Conservation (phyloP, 2,888 invertebrate genomes). For the Charanyca ferruginea region DNA sequence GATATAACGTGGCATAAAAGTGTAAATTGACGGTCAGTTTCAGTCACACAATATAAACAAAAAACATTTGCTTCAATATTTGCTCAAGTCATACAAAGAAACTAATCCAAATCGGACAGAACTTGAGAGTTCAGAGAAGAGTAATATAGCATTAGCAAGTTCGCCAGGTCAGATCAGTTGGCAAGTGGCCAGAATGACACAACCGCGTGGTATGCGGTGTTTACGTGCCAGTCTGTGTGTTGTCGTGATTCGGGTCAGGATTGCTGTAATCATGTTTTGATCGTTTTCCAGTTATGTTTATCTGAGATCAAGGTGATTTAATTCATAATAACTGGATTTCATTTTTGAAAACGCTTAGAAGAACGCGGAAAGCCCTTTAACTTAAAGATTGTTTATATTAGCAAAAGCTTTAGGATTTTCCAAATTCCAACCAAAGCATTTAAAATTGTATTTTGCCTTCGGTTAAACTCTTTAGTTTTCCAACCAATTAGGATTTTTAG, state of each 20-base stretch:
- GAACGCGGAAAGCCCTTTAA: too few relatives aligned
- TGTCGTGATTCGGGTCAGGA: slow-evolving; percentile 74
- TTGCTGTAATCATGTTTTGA: slow-evolving; percentile 67
- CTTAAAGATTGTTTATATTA: not conserved
- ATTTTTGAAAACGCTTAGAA: not conserved
- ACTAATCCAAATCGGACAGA: slow-evolving; percentile 28
- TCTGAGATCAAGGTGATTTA: slow-evolving; percentile 39
- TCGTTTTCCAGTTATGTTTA: slow-evolving; percentile 51
- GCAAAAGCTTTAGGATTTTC: not conserved
- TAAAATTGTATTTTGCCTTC: not conserved
- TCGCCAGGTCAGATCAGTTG: slow-evolving; percentile 85
- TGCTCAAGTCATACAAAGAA: slow-evolving; percentile 1
- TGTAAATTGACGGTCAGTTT: not conserved
- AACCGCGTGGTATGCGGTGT: slow-evolving; percentile 84
- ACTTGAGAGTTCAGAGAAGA: slow-evolving; percentile 54
- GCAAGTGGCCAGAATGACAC: slow-evolving; percentile 85
- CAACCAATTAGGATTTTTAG: not conserved
- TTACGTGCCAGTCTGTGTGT: slow-evolving; percentile 82
- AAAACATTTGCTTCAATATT: slow-evolving; percentile 2
- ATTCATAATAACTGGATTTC: not conserved
- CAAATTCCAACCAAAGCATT: not conserved
- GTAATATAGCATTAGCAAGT: slow-evolving; percentile 72
- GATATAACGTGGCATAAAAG: not conserved
- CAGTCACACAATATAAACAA: not conserved
- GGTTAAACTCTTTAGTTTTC: not conserved